Evolutionary conservation across 2,113 vertebrate genomes (phyloP), one percentile per base, ranked within the genome.

Genomic region (Sebastes schlegelii): DNA sequence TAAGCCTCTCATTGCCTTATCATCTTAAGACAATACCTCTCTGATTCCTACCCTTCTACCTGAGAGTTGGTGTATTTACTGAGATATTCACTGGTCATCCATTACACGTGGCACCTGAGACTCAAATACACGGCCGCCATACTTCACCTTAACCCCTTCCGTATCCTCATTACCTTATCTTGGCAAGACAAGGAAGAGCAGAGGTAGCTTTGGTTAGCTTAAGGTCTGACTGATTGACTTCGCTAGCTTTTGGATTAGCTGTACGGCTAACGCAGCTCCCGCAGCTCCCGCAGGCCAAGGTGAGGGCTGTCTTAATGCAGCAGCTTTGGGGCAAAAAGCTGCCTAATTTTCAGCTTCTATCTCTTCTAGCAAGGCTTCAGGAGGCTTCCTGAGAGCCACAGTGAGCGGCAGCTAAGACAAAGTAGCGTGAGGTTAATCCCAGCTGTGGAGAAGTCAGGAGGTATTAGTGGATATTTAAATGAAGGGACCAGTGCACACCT

Each of bases 261-360:
- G 69, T 54, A 17, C 14, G 11, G 90, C 92, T 90, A 91, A 84
- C 84, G 64, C 60, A 54, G 86, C 87, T 78, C 77, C 73, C 84
- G 64, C 60, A 54, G 86, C 87, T 78, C 77, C 73, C 17, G 26
- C 78, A 71, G 92, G 91, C 88, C 91, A 91, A 95, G 92, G 91
- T 92, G 91, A 93, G 81, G 91, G 86, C 88, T 83, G 84, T 79
- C 85, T 94, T 95, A 94, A 93, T 92, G 89, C 83, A 69, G 84
- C 71, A 55, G 90, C 89, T 94, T 93, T 93, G 80, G 83, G 88
- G 85, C 71, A 89, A 88, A 94, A 93, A 94, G 89, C 91, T 60
- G 86, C 92, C 93, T 95, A 94, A 95, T 93, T 94, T 34, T 95
- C 82, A 74, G 82, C 82, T 90, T 88, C 89, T 92, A 91, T 95